Conservation (phyloP, 2,113 vertebrate genomes). For the Macrotis lagotis region DNA sequence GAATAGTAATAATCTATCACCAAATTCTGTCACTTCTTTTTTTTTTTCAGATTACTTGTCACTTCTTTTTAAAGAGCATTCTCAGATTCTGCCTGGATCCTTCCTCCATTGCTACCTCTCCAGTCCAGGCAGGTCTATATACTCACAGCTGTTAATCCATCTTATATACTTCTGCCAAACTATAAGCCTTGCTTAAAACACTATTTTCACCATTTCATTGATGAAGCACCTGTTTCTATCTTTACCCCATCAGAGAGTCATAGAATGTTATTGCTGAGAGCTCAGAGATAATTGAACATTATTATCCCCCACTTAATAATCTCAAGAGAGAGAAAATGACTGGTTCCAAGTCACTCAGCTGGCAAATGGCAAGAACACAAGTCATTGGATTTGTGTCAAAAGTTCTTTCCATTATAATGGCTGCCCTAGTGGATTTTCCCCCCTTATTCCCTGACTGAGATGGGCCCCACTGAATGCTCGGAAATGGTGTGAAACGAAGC, state of each 20-base stretch:
- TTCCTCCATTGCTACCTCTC: background rate
- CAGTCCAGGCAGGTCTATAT: background rate
- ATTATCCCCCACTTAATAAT: background rate
- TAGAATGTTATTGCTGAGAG: background rate
- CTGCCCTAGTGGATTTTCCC: background rate
- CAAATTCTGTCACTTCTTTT: background rate
- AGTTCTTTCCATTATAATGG: background rate
- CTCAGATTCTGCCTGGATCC: no score
- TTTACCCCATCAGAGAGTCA: background rate
- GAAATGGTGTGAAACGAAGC: slow-evolving; percentile 48
- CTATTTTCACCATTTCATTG: background rate
- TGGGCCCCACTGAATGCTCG: background rate
- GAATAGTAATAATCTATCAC: background rate
- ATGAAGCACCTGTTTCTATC: background rate
- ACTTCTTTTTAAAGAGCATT: no score
- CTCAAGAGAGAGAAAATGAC: background rate
- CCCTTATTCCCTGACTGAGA: background rate
- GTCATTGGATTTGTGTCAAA: background rate
- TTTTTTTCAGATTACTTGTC: no score
- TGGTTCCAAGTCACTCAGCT: background rate
- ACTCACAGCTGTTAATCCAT: background rate
- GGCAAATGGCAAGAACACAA: background rate
- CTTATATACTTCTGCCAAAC: background rate
- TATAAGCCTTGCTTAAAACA: background rate
- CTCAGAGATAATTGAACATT: no score